Base-by-base conservation (phyloP, 2,888 invertebrate species). In the Orchesellides sinensis region DNA sequence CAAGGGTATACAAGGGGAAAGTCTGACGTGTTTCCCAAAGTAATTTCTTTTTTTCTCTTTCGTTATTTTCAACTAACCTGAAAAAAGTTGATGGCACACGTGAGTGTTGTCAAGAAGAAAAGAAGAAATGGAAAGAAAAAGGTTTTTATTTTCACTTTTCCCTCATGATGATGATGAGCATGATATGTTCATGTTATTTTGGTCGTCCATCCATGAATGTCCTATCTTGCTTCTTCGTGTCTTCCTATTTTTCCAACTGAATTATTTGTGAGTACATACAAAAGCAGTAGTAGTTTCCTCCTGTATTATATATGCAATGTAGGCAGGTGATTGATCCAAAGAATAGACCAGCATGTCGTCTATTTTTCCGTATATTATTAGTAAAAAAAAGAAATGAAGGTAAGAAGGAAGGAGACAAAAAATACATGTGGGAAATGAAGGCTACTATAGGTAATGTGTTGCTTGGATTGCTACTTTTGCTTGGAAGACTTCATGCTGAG, bases 241-340 rank as follows among this genome's bases (percentile, higher is more conserved):
- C 40, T 23, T 45, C n/a, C 29, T 12, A 17, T 27, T 32, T 52
- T 47, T 4, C 19, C 3, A 4, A 25, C 25, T 14, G 27, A 14
- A 56, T 10, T 32, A 32, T 32, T 6, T n/a, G n/a, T n/a, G 10
- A 32, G 4, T 49, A 49, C 49, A 49, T 19, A 54, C 54, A 54
- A 23, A 25, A 21, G 23, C 27, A 32, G 32, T 27, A 5, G 47
- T 47, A 66, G n/a, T 66, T 29, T 27, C 6, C 32, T 59, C 59
- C 29, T 72, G 27, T 47, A 27, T 32, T 35, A 19, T 14, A 45
- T 32, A 21, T 32, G 29, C 21, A 17, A 40, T n/a, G n/a, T 27
- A 35, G 40, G 47, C 66, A 72, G 80, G 80, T 80, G 80, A 80
- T 80, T 72, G 80, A 73, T 80, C 73, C 80, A 72, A 63, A 80